Percentiles rank a stretch among this genome's conserved stretches.
Evolutionary conservation across 2,888 invertebrate genomes (phyloP).

Genomic region (Allophyes oxyacanthae): DNA sequence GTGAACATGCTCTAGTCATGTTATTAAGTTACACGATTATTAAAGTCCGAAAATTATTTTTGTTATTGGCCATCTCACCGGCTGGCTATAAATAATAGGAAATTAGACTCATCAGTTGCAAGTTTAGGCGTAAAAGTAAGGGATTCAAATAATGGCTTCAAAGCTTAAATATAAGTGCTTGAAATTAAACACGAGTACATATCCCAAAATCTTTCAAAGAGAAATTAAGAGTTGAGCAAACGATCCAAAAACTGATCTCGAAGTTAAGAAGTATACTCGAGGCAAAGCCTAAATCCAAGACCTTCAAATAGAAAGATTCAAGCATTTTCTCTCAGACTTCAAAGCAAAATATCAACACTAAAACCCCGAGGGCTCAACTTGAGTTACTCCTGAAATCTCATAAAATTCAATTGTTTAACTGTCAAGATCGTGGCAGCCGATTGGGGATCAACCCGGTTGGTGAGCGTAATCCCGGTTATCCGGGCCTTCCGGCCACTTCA

Average conservation of each 20-base stretch:
- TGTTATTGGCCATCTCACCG: too few relatives aligned
- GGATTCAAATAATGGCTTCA: too few relatives aligned
- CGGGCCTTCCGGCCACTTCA: conserved; percentile 18
- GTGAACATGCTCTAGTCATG: too few relatives aligned
- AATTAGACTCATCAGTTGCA: too few relatives aligned
- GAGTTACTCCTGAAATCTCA: conserved; percentile 37
- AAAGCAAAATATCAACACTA: conserved; percentile 37
- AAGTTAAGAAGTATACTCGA: conserved; percentile 9
- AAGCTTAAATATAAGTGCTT: too few relatives aligned
- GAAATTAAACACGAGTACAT: not conserved
- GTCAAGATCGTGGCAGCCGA: conserved; percentile 40
- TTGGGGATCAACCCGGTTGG: conserved; percentile 36
- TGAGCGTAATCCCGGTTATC: conserved; percentile 37
- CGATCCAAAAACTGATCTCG: conserved; percentile 9
- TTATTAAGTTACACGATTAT: too few relatives aligned
- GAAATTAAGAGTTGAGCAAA: conserved; percentile 1
- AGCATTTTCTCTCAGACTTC: conserved; percentile 20
- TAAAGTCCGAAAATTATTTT: too few relatives aligned
- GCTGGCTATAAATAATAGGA: too few relatives aligned
- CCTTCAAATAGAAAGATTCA: conserved; percentile 9
- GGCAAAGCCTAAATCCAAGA: conserved; percentile 12
- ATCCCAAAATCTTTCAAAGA: conserved; percentile 17
- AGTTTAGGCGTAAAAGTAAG: too few relatives aligned
- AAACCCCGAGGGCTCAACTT: conserved; percentile 21
- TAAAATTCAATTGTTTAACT: conserved; percentile 51